Base-by-base conservation (phyloP, 2,113 vertebrate species). In the Nanorana parkeri region DNA sequence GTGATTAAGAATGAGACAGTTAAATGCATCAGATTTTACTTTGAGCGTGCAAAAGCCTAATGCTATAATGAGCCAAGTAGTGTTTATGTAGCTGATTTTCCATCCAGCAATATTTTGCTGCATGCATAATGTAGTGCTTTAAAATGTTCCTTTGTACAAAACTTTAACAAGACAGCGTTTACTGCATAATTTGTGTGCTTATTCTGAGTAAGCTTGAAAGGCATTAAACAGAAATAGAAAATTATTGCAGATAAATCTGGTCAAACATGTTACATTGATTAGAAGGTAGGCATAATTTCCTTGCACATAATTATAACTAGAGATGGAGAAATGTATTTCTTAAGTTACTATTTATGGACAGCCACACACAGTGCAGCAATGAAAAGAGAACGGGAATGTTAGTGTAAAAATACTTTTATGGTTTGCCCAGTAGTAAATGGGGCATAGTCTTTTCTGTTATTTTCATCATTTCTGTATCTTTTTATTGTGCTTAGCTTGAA, bases 81-180 rank as follows among this genome's bases (percentile, higher is more conserved):
- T 83, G 80, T 83, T 83, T 83, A 83, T 83, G 80, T 76, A 60
- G 72, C 80, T 83, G 80, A 83, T 76, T 83, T 83, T 76, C 72
- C 52, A 75, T 67, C 72, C 80, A 56, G 72, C 71, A 75, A 83
- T 76, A 76, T 76, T 83, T 83, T 76, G 72, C 80, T 83, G 80
- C 80, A 83, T 83, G 80, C 80, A 83, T 83, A 83, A 83, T 83
- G 80, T 83, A 83, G 80, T 83, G 61, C 80, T 76, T 83, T 83
- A 83, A 83, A 83, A 68, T 83, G 80, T 67, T 76, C 73, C 80
- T 83, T 83, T 83, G 80, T 83, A 76, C 64, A 67, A 74, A 83
- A 83, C 80, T 83, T 83, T 83, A 76, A 76, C 80, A 83, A 83
- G 80, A 68, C 80, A 76, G 72, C 80, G 55, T 83, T 83, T 83